These are phyloP conservation scores for Zoanthus gigantus DNA, from an alignment of 92 coral and sea anemone genomes.

Conservation along the genomic window DNA sequence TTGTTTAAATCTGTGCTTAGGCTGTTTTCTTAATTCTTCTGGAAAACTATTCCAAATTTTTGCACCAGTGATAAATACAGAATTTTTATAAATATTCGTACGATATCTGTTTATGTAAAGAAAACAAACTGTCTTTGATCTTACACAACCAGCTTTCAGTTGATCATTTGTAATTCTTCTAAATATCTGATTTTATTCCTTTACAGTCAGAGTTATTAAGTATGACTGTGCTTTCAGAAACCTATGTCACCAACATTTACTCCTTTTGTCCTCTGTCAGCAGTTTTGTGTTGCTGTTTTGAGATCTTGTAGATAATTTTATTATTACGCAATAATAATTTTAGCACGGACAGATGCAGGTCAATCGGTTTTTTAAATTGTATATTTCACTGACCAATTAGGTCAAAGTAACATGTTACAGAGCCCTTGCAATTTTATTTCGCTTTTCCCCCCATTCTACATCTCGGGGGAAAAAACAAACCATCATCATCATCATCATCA, in stretches of 20 bases:
- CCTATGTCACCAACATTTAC: constrained; percentile 56
- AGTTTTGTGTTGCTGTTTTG: constrained; percentile 50
- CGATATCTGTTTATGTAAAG: constrained; percentile 4
- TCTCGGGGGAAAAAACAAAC: constrained; percentile 50
- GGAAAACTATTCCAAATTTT: no score
- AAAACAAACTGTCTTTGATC: constrained; percentile 53
- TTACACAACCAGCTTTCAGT: constrained; percentile 55
- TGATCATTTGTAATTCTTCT: constrained; percentile 42
- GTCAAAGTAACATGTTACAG: constrained; percentile 26
- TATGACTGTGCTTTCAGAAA: constrained; percentile 51
- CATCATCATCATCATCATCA: constrained; percentile 59
- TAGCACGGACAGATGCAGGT: constrained; percentile 34
- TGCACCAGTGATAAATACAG: no score
- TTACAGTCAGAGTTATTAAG: constrained; percentile 49
- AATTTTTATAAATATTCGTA: no score
- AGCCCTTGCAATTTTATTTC: constrained; percentile 53
- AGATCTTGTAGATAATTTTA: constrained; percentile 41
- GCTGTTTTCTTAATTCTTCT: no score
- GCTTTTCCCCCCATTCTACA: constrained; percentile 53
- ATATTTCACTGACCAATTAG: constrained; percentile 26
- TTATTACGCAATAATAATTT: constrained; percentile 42
- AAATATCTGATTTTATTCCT: constrained; percentile 51
- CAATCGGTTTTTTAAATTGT: constrained; percentile 49
- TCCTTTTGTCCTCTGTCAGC: constrained; percentile 57
- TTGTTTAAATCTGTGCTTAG: no score